Evolutionary conservation across 2,888 invertebrate genomes (phyloP).

Genomic region (Anthophora plumipes): DNA sequence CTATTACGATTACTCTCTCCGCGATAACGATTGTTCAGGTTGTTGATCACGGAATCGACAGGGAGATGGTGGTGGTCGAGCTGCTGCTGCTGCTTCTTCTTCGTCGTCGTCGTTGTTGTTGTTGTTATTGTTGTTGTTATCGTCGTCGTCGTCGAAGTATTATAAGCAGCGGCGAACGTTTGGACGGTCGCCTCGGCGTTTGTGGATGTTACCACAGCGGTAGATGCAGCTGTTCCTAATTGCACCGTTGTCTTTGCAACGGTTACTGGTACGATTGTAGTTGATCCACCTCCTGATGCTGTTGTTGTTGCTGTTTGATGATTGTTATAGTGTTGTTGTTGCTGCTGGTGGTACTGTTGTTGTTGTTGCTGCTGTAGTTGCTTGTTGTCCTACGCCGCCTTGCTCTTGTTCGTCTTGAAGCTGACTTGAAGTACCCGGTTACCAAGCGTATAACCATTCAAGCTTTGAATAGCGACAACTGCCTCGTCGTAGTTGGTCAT

Average conservation of each 20-base stretch:
- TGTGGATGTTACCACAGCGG: constrained; percentile 26
- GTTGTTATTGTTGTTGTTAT: too few species aligned
- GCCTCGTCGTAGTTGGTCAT: constrained; percentile 98
- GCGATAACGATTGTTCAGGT: constrained; percentile 37
- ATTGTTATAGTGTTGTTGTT: constrained; percentile 42
- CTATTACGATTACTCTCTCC: not conserved
- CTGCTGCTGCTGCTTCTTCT: constrained; percentile 12
- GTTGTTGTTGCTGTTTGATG: not conserved
- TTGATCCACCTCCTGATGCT: too few species aligned
- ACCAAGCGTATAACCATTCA: constrained; percentile 96
- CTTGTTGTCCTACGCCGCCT: constrained; percentile 87
- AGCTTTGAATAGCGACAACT: constrained; percentile 94
- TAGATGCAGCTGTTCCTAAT: constrained; percentile 21
- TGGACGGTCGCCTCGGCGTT: not conserved
- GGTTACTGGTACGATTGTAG: too few species aligned
- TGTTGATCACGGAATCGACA: constrained; percentile 43
- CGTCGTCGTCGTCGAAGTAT: constrained; percentile 44
- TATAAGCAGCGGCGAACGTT: constrained; percentile 28
- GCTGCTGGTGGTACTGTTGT: constrained; percentile 43
- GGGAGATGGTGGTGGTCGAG: constrained; percentile 56
- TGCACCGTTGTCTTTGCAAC: constrained; percentile 24
- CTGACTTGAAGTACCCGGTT: constrained; percentile 96
- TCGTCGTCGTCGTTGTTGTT: too few species aligned
- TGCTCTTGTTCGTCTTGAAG: constrained; percentile 94
- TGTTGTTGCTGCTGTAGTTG: constrained; percentile 20